Base-by-base conservation (phyloP, 2,888 invertebrate species). In the Galerucella nymphaeae region DNA sequence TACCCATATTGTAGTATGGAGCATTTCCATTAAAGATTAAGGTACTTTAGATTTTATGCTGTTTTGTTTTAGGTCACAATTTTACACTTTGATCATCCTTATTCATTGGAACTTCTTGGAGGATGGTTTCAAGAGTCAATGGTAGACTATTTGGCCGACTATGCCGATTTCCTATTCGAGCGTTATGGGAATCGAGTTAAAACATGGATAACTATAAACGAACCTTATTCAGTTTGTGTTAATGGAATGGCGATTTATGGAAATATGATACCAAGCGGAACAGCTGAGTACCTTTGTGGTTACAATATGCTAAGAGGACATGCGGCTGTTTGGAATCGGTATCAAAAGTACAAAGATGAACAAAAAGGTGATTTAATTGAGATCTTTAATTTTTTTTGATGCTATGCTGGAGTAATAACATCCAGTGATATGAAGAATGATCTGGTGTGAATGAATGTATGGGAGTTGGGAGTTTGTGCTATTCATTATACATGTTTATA, bases 271-370 rank as follows among this genome's bases (percentile, higher is more conserved):
- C 75, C 73, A 13, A 41, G 42, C 2, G 91, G 91, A 0, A 83
- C 89, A 41, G 89, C 88, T 9, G 89, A 89, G 75, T 93, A 93
- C 80, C 77, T 90, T 75, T 91, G 91, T 65, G 89, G 87, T 0
- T 91, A 91, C 79, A 91, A 90, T 73, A 85, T 92, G 50, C 85
- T 94, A 6, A 82, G 89, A 62, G 91, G 93, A 0, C 93, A 94
- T 79, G 92, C 89, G 0, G 88, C 85, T 79, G 90, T 89, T 0
- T 93, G 91, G 80, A 86, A 88, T 4, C 81, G 91, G 80, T 92
- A 90, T 77, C 82, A 91, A 62, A 87, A 88, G 11, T 93, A 90
- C 83, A 87, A 89, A 72, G 76, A 86, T 0, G 79, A 72, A 2
- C 91, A 91, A 81, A 87, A 89, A 72, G 79, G 78, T 73, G 57